Evolutionary conservation across 2,797 vertebrate genomes (phyloP).

Genomic region (Acanthurus lineatus): DNA sequence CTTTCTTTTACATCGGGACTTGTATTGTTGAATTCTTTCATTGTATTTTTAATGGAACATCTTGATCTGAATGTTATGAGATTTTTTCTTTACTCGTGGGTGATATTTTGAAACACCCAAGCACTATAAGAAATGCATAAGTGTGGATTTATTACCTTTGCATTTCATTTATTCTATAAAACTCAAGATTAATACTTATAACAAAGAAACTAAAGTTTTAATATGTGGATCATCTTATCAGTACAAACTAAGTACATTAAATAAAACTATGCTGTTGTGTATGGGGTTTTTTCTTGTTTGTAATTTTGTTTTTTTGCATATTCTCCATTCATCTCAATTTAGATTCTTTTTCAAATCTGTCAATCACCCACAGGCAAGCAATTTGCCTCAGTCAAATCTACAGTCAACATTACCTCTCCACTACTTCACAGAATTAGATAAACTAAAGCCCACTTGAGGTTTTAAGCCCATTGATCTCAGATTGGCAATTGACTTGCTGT

Average conservation of each 20-base stretch:
- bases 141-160: background rate
- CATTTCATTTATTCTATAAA: background rate
- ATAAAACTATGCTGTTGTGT: background rate
- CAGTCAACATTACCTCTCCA: conserved; percentile 11
- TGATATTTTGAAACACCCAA: no score
- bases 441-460: conserved; percentile 8
- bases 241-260: background rate
- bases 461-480: conserved; percentile 13
- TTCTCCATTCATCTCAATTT: conserved; percentile 6
- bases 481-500: conserved; percentile 24
- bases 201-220: background rate
- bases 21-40: background rate
- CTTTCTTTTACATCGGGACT: background rate
- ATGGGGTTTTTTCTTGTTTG: background rate
- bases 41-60: background rate
- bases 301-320: background rate
- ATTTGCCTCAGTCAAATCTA: conserved; percentile 13
- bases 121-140: background rate
- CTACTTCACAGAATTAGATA: conserved; percentile 22
- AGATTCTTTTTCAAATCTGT: conserved; percentile 13
- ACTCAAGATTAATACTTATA: background rate
- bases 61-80: background rate
- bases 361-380: background rate
- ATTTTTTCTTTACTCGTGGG: no score
- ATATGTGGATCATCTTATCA: background rate